Evolutionary conservation across 2,113 vertebrate genomes (phyloP).

Genomic region (Anguilla japonica): DNA sequence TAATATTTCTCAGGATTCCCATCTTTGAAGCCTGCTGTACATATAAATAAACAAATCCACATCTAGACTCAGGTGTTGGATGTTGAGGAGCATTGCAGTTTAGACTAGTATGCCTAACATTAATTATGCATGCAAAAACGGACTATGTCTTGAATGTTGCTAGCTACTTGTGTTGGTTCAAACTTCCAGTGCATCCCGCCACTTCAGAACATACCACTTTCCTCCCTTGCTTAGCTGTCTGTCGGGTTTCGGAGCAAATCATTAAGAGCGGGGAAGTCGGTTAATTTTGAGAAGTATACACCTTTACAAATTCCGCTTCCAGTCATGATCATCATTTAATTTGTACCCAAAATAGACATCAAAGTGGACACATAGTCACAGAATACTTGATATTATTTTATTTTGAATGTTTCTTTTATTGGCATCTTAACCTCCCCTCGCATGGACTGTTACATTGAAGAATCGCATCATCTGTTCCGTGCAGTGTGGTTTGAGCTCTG

Average conservation of each 20-base stretch:
- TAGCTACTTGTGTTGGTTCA: neutral
- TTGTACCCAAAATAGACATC: neutral
- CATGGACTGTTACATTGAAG: slow-evolving; percentile 49
- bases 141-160: neutral
- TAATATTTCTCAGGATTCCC: too few relatives aligned
- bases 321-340: neutral
- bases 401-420: neutral
- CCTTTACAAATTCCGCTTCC: neutral
- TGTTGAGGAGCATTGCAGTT: too few relatives aligned
- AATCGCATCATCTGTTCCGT: slow-evolving; percentile 53
- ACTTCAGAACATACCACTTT: slow-evolving; percentile 14
- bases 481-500: slow-evolving; percentile 55
- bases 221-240: neutral
- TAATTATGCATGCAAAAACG: neutral
- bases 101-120: too few relatives aligned
- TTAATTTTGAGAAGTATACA: neutral
- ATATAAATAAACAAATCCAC: too few relatives aligned
- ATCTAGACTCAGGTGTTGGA: too few relatives aligned
- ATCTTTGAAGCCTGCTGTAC: too few relatives aligned
- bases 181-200: neutral
- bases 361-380: neutral
- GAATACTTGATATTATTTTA: neutral
- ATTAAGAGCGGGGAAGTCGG: neutral
- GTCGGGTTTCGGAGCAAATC: neutral
- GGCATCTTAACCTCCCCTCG: neutral